Evolutionary conservation across 37 sponge, comb jelly and placozoan species (phyloP), one percentile per base, ranked within the genome.

Genomic region (Haliclona indistincta): DNA sequence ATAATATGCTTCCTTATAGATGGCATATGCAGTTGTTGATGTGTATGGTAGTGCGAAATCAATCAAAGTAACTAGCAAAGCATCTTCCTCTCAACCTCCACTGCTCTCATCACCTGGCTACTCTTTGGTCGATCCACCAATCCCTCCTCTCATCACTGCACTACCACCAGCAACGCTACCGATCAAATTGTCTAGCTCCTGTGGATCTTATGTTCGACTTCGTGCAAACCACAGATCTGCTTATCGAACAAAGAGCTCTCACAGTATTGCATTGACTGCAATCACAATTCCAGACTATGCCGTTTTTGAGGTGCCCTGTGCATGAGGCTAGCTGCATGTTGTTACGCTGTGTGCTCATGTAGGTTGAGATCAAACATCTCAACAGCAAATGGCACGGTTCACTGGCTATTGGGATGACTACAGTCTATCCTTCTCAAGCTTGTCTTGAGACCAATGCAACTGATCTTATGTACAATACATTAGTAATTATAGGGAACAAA

Each of bases 351-450:
- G n/a, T n/a, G n/a, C 0, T 2, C 38, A 22, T 60, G 13, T 34
- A 81, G 81, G 73, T 71, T 3, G 36, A 43, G 47, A 47, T 81
- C 40, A 4, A 17, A 1, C 35, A 81, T 23, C 34, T 81, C 53
- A 3, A 70, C 38, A 0, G 47, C 8, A 28, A 43, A 22, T 63
- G 72, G 81, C 43, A 51, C 49, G 81, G 81, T 25, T 51, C 73
- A 2, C 26, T 81, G 26, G 43, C 64, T 13, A 39, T 81, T 26
- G 81, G 72, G 4, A 52, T 81, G 30, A 81, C 81, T 6, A 13
- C 63, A 30, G 38, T 81, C 6, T 25, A 26, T 15, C 81, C 73
- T 25, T 28, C 40, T 20, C 29, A 67, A 43, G 79, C 58, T 13
- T 56, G 68, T 22, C 32, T n/a, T 30, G 73, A 25, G 6, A 8